These are phyloP conservation scores for Limnothrissa miodon DNA, from an alignment of 2,113 vertebrate genomes.

Conservation along the genomic window DNA sequence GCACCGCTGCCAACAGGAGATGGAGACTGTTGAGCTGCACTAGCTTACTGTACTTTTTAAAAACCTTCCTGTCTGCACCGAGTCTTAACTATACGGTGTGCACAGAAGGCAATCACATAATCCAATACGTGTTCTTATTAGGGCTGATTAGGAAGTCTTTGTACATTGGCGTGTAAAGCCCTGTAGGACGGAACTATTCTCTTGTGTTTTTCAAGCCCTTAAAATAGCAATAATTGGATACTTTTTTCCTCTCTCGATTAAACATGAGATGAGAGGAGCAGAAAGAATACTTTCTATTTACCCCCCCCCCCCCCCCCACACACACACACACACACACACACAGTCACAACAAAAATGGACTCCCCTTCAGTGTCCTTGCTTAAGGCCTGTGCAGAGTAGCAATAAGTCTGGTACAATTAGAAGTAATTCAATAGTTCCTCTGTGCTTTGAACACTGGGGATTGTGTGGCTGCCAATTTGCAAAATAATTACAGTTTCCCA, in stretches of 20 bases:
- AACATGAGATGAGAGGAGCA: neutral
- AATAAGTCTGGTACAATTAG: neutral
- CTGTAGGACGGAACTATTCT: neutral
- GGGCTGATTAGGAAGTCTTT: neutral
- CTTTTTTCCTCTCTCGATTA: neutral
- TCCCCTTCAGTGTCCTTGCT: neutral
- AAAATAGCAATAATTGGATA: conserved; percentile 2
- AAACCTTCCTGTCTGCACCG: neutral
- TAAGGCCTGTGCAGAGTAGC: neutral
- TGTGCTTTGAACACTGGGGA: neutral
- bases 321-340: no score
- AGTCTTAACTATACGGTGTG: neutral
- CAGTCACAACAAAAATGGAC: neutral
- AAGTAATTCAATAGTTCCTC: neutral
- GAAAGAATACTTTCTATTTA: neutral
- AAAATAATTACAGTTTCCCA: conserved; percentile 1
- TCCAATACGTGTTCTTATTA: neutral
- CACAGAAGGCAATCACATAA: neutral
- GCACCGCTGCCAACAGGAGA: conserved; percentile 23
- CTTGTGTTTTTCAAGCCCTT: neutral
- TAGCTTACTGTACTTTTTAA: conserved; percentile 30
- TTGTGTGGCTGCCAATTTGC: conserved; percentile 9
- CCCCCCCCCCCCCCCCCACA: no score
- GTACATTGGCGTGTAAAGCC: neutral
- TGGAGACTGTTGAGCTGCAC: conserved; percentile 30